Percentiles rank a stretch among this genome's conserved stretches.
Conservation (phyloP, 2,888 invertebrate genomes). For the Callinectes sapidus region DNA sequence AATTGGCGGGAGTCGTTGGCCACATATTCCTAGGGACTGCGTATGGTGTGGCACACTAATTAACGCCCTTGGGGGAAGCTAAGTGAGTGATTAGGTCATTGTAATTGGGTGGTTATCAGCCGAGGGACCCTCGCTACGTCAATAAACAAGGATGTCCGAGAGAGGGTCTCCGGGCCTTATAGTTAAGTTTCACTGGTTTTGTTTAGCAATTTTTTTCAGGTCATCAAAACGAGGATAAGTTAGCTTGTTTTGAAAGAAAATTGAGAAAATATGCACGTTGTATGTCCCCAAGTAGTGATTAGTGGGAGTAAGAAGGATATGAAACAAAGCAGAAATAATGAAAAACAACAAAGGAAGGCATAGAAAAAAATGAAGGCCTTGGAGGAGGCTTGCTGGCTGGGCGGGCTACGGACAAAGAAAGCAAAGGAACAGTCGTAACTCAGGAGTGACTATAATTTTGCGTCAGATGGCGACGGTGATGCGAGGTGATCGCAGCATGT, state of each 20-base stretch:
- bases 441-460: conserved; percentile 65
- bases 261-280: neutral
- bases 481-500: conserved; percentile 55
- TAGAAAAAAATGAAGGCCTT: neutral
- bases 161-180: neutral
- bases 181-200: conserved; percentile 15
- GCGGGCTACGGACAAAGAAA: conserved; percentile 50
- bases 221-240: neutral
- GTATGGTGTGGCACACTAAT: conserved; percentile 65
- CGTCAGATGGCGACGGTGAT: conserved; percentile 68
- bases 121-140: conserved; percentile 38
- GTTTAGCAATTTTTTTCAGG: conserved; percentile 26
- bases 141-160: conserved; percentile 21
- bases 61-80: conserved; percentile 57
- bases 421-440: conserved; percentile 54
- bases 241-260: neutral
- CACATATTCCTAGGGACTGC: conserved; percentile 58
- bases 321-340: conserved; percentile 3
- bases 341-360: neutral
- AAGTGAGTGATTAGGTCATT: conserved; percentile 63
- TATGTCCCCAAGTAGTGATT: neutral
- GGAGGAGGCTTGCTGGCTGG: neutral
- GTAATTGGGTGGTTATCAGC: conserved; percentile 57
- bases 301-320: neutral
- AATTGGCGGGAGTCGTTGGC: conserved; percentile 63